Base-by-base conservation (phyloP, 2,888 invertebrate genomes). In the Parapristionchus giblindavisi region DNA sequence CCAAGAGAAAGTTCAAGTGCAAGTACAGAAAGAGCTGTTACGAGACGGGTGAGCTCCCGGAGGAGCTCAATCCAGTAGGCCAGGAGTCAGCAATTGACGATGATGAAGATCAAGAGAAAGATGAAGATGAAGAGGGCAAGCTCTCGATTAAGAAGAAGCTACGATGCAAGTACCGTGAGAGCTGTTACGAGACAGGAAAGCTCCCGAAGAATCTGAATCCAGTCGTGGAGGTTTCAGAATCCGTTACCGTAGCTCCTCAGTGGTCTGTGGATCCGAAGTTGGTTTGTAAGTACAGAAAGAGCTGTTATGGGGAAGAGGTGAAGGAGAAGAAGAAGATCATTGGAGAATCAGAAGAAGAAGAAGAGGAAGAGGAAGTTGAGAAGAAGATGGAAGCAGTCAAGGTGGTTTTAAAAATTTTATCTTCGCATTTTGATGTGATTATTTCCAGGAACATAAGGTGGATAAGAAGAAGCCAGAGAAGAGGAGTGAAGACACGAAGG, bases 281-380 rank as follows among this genome's bases (percentile, higher is more conserved):
- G 34, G 56, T 60, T 17, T 82, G 80, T 66, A 81, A 82, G 60
- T 81, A 81, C 61, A 66, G 81, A 29, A 80, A 77, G 61, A 76
- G 72, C 4, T 80, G 81, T 43, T 81, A 82, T 52, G 70, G 56
- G n/a, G 36, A 52, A 48, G 56, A 56, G 29, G 52, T 54, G 56
- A 56, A 51, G 51, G 52, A 66, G 14, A 36, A 66, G 34, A 32
- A 51, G 34, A 24, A 51, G 21, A 48, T 61, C 21, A 32, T 61
- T n/a, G 60, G 38, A 29, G 60, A 61, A 61, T 61, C 60, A 1
- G 60, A 36, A 3, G 60, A 61, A 61, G 36, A 58, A 4, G 48
- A 21, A 48, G 58, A 61, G n/a, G 60, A 61, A 36, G 60, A 61
- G 36, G n/a, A n/a, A n/a, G 24, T 61, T 1, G 60, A 29, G 60